Evolutionary conservation across 2,797 vertebrate species (phyloP), one percentile per base, ranked within the genome.

Genomic region (Periophthalmus magnuspinnatus): DNA sequence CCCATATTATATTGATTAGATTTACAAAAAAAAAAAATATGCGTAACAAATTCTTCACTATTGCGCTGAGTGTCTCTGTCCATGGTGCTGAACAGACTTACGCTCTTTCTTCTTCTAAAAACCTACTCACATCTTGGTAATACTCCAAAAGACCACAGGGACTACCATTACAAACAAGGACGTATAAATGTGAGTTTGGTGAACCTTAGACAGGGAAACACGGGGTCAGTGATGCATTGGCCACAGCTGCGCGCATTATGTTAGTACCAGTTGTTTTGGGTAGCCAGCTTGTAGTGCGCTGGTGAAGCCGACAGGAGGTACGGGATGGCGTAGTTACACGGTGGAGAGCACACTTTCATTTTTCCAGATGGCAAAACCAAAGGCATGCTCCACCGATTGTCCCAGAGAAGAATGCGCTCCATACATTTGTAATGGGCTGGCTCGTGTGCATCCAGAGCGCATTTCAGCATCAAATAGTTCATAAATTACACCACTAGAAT

Each of bases 361-460:
- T 81, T 70, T 82, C 80, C 84, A 88, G 81, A 86, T 85, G 80
- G 82, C 74, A 86, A 81, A 85, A 81, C 71, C 68, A 84, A 86
- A 83, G 66, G 71, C 62, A 76, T 58, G 79, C 69, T 87, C 79
- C 72, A 77, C 69, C 80, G 74, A 70, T 76, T 71, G 81, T 84
- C 82, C 82, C 81, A 63, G 33, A 71, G 83, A 82, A 83, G 77
- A 77, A 80, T 72, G 74, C 69, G 50, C 41, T 82, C 75, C 75
- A 74, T 71, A 76, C 64, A 62, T 81, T 80, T 79, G 74, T 54
- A 56, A 80, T 69, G 78, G 84, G 65, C 48, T 81, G 79, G 24
- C 8, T 10, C 52, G 1, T 9, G 21, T 11, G 21, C 52, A 55
- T 22, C 21, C 21, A 22, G 52, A 54, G n/a, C n/a, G 2, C n/a